phyloP scores from a whole-genome alignment of 2,113 vertebrate species.

The Hypanus sabinus region DNA sequence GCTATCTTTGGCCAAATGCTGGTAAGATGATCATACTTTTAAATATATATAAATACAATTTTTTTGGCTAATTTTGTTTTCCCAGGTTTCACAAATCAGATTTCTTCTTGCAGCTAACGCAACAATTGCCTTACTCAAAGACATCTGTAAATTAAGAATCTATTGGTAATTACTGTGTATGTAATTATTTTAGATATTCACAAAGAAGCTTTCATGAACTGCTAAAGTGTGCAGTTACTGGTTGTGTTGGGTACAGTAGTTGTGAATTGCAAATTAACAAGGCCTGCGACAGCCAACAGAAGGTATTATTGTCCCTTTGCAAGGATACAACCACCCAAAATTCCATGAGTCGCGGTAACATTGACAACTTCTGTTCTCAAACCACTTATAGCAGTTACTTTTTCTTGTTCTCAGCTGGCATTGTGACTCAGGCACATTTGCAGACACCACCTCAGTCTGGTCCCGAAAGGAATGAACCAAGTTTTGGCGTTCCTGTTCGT shows the following conservation, averaged over 20 bases:
- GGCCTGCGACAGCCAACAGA: constrained; percentile 17
- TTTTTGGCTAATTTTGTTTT: neutral
- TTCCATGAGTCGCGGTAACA: constrained; percentile 32
- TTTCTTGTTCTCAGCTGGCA: constrained; percentile 28
- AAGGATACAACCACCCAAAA: constrained; percentile 29
- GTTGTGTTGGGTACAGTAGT: neutral
- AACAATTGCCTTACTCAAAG: neutral
- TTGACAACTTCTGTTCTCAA: constrained; percentile 33
- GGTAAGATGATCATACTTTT: neutral
- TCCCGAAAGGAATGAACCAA: constrained; percentile 15
- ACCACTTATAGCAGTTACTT: constrained; percentile 30
- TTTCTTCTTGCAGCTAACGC: neutral
- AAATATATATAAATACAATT: neutral
- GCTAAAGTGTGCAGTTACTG: neutral
- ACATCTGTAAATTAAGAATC: neutral
- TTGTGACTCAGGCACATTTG: constrained; percentile 9
- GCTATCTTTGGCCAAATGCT: neutral
- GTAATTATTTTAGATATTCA: neutral
- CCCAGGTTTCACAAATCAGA: neutral
- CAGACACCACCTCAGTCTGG: constrained; percentile 24
- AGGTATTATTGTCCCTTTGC: constrained; percentile 30
- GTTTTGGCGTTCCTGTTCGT: constrained; percentile 7
- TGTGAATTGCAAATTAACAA: constrained; percentile 35
- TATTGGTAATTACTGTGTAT: neutral
- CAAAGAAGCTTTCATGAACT: neutral